Evolutionary conservation across 1,140 invertebrate genomes (phyloP).

Genomic region (Hycleus cichorii): DNA sequence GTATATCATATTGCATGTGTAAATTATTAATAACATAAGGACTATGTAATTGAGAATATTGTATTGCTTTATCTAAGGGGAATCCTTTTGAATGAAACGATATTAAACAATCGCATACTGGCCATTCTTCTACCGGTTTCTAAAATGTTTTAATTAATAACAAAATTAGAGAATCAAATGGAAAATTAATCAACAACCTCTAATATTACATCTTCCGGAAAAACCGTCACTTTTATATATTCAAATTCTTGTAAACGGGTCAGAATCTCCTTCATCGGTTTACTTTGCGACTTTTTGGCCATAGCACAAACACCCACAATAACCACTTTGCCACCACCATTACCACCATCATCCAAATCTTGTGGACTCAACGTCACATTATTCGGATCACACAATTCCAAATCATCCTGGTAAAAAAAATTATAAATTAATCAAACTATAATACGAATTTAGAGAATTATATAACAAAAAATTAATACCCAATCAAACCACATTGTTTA

Average conservation of each 20-base stretch:
- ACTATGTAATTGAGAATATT: slow-evolving; percentile 87
- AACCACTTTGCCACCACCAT: slow-evolving; percentile 68
- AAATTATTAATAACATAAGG: slow-evolving; percentile 98
- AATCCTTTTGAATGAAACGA: slow-evolving; percentile 99
- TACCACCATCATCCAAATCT: slow-evolving; percentile 38
- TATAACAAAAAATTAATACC: background rate
- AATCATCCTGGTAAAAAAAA: slow-evolving; percentile 53
- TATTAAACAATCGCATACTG: slow-evolving; percentile 93
- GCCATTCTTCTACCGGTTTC: slow-evolving; percentile 97
- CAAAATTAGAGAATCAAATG: too few species aligned
- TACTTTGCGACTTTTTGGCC: slow-evolving; percentile 97
- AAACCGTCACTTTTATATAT: slow-evolving; percentile 89
- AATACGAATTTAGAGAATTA: background rate
- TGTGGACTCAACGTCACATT: slow-evolving; percentile 51
- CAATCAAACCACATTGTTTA: background rate
- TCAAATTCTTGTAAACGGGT: slow-evolving; percentile 92
- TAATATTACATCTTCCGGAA: slow-evolving; percentile 89
- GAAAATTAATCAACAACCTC: slow-evolving; percentile 49
- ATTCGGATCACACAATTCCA: slow-evolving; percentile 57
- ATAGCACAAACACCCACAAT: slow-evolving; percentile 96
- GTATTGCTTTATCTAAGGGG: slow-evolving; percentile 96
- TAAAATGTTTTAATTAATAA: slow-evolving; percentile 40
- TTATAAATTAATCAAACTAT: background rate
- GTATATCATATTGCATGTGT: slow-evolving; percentile 96
- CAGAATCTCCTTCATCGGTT: slow-evolving; percentile 98